Conservation (phyloP, 1,140 invertebrate genomes). For the Sitophilus oryzae region DNA sequence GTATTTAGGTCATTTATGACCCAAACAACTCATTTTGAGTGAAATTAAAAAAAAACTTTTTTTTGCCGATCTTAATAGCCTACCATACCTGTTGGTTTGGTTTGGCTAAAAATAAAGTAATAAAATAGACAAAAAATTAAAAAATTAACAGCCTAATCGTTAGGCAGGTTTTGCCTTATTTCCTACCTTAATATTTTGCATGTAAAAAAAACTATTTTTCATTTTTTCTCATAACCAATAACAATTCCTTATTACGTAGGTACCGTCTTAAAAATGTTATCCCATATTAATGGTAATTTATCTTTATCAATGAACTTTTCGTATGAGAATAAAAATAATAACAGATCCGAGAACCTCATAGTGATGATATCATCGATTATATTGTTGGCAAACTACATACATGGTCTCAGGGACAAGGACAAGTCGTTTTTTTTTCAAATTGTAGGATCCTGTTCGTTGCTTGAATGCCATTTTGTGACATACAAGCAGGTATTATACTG, state of each 20-base stretch:
- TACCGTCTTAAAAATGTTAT: not conserved
- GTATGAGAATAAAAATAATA: not conserved
- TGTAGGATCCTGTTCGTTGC: not conserved
- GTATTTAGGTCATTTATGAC: no score
- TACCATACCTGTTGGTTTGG: no score
- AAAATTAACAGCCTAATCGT: no score
- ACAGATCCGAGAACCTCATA: not conserved
- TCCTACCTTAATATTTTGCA: no score
- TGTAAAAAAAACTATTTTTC: no score
- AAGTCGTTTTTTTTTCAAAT: not conserved
- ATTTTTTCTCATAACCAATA: not conserved
- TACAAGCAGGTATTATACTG: not conserved
- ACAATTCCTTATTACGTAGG: not conserved
- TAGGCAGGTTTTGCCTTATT: no score
- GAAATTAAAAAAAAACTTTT: no score
- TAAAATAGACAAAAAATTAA: no score
- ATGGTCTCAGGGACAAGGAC: not conserved
- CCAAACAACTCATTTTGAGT: no score
- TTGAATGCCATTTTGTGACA: not conserved
- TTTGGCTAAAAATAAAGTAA: no score
- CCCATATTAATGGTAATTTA: not conserved
- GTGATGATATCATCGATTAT: not conserved
- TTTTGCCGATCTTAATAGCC: no score
- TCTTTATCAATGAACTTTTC: not conserved
- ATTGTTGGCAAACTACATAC: no score